Evolutionary conservation across 1,140 invertebrate genomes (phyloP), one percentile per base, ranked within the genome.

Genomic region (Orchesella cincta): DNA sequence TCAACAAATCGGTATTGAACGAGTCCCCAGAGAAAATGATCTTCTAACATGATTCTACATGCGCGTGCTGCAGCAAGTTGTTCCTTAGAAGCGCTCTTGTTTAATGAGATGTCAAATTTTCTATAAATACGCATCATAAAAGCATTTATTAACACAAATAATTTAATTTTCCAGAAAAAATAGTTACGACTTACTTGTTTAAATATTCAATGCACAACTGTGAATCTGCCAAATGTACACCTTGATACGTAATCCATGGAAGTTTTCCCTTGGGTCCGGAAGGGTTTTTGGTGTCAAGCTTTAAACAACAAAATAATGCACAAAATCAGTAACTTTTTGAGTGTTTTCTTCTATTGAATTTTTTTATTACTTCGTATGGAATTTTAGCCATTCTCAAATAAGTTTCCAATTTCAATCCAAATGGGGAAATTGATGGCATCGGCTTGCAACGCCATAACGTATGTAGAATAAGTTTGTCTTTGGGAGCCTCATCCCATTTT

Each of bases 201-300:
- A 67, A 23, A 23, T 31, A 29, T 33, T 33, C 12, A 23, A 67
- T 67, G 29, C 29, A 31, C 1, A 31, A 12, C 29, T 67, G 28
- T 1, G 62, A 67, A 33, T 67, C 62, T 2, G 83, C 80, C 0
- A 86, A 79, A 1, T 83, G 76, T 72, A 83, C 73, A 1, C 84
- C 85, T 73, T 86, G 85, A 28, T 83, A 83, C 28, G 82, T 83
- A 35, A 87, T 86, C 85, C 85, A 87, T 1, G 86, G 86, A 35
- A 73, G 78, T 76, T 82, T 83, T 18, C 80, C 83, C 80, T 83
- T 84, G 8, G 76, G 67, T 26, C 79, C 73, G 31, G 34, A 57
- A 18, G 79, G 75, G n/a, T 76, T 57, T 31, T 76, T 34, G 29
- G 20, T 31, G 39, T 81, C 80, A 23, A 83, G 77, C 81, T 82